phyloP scores from a whole-genome alignment of 2,113 vertebrate genomes.

The Silurus asotus region DNA sequence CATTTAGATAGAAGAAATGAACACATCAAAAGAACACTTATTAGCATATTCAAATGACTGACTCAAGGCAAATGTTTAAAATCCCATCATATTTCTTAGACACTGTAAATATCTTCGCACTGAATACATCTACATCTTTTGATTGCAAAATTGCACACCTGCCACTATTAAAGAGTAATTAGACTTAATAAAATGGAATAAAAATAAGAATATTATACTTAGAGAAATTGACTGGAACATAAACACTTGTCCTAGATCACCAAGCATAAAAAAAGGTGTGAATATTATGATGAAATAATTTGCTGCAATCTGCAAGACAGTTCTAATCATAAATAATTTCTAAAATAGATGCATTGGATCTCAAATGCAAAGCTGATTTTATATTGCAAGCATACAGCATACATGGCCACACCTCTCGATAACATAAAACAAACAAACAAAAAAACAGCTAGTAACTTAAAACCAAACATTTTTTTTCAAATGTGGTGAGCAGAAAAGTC shows the following conservation, averaged over 20 bases:
- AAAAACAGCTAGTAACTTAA: no score
- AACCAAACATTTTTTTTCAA: no score
- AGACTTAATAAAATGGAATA: not conserved
- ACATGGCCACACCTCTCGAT: not conserved
- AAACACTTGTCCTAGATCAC: not conserved
- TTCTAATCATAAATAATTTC: not conserved
- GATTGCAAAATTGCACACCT: not conserved
- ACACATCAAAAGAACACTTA: not conserved
- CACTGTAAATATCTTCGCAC: not conserved
- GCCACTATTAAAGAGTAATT: not conserved
- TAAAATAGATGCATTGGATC: not conserved
- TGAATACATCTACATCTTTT: not conserved
- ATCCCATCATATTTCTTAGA: not conserved
- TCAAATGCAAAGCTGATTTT: not conserved
- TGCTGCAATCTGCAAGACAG: not conserved
- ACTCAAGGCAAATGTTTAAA: not conserved
- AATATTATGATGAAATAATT: not conserved
- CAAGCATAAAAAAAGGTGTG: not conserved
- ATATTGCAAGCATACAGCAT: not conserved
- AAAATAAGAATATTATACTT: not conserved
- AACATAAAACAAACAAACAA: no score
- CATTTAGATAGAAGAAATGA: not conserved
- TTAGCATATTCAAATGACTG: not conserved
- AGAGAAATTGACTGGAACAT: not conserved
- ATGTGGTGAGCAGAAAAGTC: no score